Evolutionary conservation across 2,888 invertebrate genomes (phyloP).

Genomic region (Hermaeophaga mercurialis): DNA sequence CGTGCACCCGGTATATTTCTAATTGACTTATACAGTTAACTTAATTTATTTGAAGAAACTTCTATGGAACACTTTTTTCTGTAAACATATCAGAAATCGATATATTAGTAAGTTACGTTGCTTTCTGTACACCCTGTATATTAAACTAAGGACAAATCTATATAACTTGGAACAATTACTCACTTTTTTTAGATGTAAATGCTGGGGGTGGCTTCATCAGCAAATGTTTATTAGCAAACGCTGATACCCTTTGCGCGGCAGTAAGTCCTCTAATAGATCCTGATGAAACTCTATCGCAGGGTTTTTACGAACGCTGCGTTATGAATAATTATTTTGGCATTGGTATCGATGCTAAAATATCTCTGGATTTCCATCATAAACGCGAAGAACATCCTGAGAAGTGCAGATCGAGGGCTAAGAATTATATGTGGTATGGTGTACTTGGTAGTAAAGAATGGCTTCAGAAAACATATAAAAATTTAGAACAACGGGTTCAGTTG

Average conservation of each 20-base stretch:
- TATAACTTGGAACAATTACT: too few species aligned
- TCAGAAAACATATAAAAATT: slow-evolving; percentile 92
- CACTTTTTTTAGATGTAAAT: slow-evolving; percentile 36
- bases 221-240: slow-evolving; percentile 93
- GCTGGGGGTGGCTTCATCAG: slow-evolving; percentile 87
- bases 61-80: too few species aligned
- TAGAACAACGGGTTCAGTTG: slow-evolving; percentile 92
- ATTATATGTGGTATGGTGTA: slow-evolving; percentile 95
- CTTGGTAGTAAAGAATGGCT: slow-evolving; percentile 79
- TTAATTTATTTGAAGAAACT: too few species aligned
- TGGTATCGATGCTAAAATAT: slow-evolving; percentile 97
- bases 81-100: too few species aligned
- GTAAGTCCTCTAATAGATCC: slow-evolving; percentile 95
- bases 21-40: too few species aligned
- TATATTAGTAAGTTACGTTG: too few species aligned
- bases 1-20: too few species aligned
- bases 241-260: slow-evolving; percentile 94
- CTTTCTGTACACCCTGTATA: too few species aligned
- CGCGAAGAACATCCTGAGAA: slow-evolving; percentile 97
- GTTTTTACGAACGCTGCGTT: slow-evolving; percentile 90
- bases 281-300: slow-evolving; percentile 85
- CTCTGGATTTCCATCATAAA: slow-evolving; percentile 95
- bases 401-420: slow-evolving; percentile 90
- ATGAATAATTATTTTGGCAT: slow-evolving; percentile 99
- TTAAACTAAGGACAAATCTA: too few species aligned